A percentile compares a stretch with the other conserved stretches of the same genome.
These are phyloP conservation scores for Brienomyrus brachyistius DNA, from an alignment of 2,113 vertebrate genomes.

Conservation along the genomic window DNA sequence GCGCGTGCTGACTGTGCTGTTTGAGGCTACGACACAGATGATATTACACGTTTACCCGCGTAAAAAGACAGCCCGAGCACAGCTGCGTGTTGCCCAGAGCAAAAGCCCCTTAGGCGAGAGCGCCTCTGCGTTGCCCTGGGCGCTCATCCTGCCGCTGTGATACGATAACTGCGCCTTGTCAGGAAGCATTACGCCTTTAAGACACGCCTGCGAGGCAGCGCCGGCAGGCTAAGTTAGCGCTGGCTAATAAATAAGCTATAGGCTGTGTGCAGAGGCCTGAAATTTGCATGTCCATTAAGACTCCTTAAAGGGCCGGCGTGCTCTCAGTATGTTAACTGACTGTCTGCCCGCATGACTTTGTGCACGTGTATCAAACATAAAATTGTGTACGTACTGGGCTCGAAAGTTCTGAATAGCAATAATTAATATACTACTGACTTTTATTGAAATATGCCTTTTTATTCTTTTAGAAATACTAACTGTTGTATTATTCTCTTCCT, in stretches of 20 bases:
- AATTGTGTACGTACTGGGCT: neutral
- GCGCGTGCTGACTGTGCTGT: slow-evolving; percentile 23
- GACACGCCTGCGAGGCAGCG: slow-evolving; percentile 46
- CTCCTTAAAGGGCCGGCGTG: neutral
- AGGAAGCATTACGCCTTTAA: slow-evolving; percentile 71
- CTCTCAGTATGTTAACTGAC: neutral
- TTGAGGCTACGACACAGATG: slow-evolving; percentile 33
- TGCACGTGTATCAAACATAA: neutral
- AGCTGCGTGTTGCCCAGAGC: slow-evolving; percentile 58
- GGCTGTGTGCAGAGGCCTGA: neutral
- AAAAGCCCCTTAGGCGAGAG: slow-evolving; percentile 69
- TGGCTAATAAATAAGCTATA: slow-evolving; percentile 19
- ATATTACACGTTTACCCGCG: slow-evolving; percentile 42
- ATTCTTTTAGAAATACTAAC: neutral
- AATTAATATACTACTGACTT: neutral
- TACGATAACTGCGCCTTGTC: slow-evolving; percentile 76
- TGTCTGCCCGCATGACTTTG: neutral
- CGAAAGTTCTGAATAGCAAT: neutral
- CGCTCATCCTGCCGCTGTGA: slow-evolving; percentile 72
- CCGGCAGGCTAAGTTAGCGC: slow-evolving; percentile 18
- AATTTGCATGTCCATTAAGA: neutral
- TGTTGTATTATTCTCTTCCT: neutral
- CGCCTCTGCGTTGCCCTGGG: slow-evolving; percentile 68
- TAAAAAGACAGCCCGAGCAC: slow-evolving; percentile 44
- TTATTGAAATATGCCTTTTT: neutral